phyloP scores from a whole-genome alignment of 2,113 vertebrate species.

The Pituophis catenifer region DNA sequence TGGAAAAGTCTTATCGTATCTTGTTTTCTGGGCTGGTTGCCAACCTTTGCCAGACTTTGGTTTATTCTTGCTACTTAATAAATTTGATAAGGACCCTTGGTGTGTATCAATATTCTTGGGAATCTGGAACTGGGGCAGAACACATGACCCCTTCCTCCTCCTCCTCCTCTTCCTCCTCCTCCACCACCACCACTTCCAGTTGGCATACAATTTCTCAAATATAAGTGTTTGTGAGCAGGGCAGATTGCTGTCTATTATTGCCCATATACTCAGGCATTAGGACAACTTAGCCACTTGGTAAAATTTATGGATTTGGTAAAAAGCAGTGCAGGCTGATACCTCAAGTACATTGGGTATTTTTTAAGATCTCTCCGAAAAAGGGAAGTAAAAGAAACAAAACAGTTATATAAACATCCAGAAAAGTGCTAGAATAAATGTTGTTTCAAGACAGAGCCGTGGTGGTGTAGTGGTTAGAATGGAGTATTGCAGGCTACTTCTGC shows the following conservation, averaged over 20 bases:
- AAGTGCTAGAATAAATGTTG: not conserved
- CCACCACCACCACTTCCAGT: no score
- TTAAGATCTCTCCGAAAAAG: not conserved
- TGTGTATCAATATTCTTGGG: no score
- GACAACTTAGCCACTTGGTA: not conserved
- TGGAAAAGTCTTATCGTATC: no score
- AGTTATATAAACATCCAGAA: not conserved
- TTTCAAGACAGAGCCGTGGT: no score
- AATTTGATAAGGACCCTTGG: no score
- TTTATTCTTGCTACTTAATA: no score
- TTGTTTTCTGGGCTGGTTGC: no score
- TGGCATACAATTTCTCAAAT: not conserved
- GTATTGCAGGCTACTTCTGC: no score
- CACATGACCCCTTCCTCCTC: not conserved
- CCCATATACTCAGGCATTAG: not conserved
- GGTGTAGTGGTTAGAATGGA: no score
- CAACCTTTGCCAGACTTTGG: no score
- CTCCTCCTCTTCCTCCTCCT: not conserved
- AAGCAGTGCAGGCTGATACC: not conserved
- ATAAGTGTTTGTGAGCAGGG: not conserved
- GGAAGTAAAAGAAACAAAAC: not conserved
- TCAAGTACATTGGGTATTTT: no score
- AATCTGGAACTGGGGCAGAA: no score
- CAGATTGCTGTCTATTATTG: not conserved
- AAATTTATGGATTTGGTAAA: not conserved